These are phyloP conservation scores for Clangula hyemalis DNA, from an alignment of 2,797 vertebrate genomes.

Conservation along the genomic window DNA sequence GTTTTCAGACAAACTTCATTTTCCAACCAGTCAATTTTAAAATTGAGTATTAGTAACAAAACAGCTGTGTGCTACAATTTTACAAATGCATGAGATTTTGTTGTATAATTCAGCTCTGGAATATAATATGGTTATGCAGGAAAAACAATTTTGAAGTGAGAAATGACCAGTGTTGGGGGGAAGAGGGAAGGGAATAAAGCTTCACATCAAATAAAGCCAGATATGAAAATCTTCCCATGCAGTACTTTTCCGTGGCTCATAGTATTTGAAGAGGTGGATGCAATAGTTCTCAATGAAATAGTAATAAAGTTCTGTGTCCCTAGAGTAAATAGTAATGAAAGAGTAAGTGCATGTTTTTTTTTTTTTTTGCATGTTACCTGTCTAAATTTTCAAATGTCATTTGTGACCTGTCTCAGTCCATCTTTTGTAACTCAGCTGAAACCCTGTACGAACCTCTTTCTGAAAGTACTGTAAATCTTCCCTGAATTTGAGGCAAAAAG, in stretches of 20 bases:
- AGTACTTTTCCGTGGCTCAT: background rate
- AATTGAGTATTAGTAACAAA: slow-evolving; percentile 38
- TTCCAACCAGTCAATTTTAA: slow-evolving; percentile 59
- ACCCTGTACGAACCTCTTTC: background rate
- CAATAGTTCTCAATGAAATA: background rate
- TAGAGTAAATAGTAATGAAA: background rate
- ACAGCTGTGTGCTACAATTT: slow-evolving; percentile 42
- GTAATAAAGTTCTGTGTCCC: background rate
- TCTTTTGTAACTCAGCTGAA: background rate
- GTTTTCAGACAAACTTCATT: slow-evolving; percentile 68
- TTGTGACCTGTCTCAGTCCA: background rate
- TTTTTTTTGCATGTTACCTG: background rate
- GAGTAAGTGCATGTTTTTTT: background rate
- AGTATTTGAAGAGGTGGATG: background rate
- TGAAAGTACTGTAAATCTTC: background rate
- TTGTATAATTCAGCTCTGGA: slow-evolving; percentile 34
- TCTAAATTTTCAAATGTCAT: background rate
- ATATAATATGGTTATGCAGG: background rate
- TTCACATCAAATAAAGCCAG: background rate
- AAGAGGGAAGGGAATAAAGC: background rate
- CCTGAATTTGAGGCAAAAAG: background rate
- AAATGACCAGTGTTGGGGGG: background rate
- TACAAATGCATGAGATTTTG: slow-evolving; percentile 40
- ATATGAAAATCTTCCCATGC: background rate
- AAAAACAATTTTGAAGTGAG: slow-evolving; percentile 45